These are phyloP conservation scores for Gila robusta DNA, from an alignment of 2,797 vertebrate species.

Conservation along the genomic window DNA sequence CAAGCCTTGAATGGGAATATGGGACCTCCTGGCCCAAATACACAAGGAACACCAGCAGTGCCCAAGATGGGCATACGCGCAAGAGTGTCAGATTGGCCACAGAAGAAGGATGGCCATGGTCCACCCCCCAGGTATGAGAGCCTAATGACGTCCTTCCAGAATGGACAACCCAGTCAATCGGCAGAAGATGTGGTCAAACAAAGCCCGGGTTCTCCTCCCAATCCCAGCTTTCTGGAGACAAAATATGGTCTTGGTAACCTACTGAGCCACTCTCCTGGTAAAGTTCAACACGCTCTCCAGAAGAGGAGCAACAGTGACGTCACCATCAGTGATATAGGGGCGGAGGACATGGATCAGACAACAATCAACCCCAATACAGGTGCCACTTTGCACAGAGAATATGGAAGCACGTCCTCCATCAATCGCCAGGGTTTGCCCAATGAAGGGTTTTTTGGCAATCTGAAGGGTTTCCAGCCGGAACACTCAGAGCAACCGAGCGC, in stretches of 20 bases:
- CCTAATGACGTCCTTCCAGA: constrained; percentile 73
- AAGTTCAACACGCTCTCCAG: constrained; percentile 82
- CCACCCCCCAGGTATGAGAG: constrained; percentile 76
- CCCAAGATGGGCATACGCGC: constrained; percentile 91
- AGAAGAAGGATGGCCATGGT: constrained; percentile 81
- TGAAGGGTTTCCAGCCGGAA: constrained; percentile 73
- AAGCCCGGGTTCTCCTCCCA: constrained; percentile 72
- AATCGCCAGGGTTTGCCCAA: constrained; percentile 83
- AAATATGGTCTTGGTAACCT: constrained; percentile 81
- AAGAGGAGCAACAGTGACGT: constrained; percentile 89
- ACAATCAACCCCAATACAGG: constrained; percentile 87
- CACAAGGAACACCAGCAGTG: constrained; percentile 81
- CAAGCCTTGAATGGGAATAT: constrained; percentile 83
- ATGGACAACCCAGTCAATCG: constrained; percentile 74
- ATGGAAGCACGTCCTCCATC: constrained; percentile 88
- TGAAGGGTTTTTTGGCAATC: constrained; percentile 80
- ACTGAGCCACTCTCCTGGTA: constrained; percentile 80
- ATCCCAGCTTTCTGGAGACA: constrained; percentile 77
- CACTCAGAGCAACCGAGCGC: constrained; percentile 77
- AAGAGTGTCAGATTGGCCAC: constrained; percentile 87
- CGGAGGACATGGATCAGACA: constrained; percentile 85
- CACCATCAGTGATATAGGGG: constrained; percentile 87
- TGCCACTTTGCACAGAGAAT: constrained; percentile 84
- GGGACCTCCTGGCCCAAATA: constrained; percentile 77
- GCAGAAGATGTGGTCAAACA: constrained; percentile 63